These are phyloP conservation scores for Charaxes varanes DNA, from an alignment of 1,140 invertebrate species.

Conservation along the genomic window DNA sequence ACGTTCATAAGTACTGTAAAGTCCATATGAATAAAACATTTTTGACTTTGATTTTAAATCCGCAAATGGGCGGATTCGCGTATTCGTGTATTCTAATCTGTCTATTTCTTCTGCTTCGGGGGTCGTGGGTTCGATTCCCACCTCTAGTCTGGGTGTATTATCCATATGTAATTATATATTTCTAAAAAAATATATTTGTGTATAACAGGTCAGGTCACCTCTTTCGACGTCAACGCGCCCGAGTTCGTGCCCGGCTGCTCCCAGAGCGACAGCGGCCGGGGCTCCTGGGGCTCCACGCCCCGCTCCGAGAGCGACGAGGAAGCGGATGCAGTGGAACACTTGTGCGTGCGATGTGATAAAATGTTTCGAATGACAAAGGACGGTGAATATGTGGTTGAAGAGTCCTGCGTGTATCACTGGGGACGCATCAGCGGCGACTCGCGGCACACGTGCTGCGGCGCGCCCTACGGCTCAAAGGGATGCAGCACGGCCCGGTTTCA, in stretches of 20 bases:
- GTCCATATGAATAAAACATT: too few species aligned
- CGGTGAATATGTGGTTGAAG: constrained; percentile 79
- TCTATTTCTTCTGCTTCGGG: too few species aligned
- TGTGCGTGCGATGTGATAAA: constrained; percentile 84
- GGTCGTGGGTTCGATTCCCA: too few species aligned
- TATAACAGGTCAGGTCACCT: constrained; percentile 43
- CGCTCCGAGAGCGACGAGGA: constrained; percentile 72
- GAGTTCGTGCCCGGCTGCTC: constrained; percentile 77
- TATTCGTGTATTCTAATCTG: too few species aligned
- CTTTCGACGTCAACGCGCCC: constrained; percentile 78
- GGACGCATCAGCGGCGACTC: constrained; percentile 75
- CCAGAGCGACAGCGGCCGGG: constrained; percentile 70
- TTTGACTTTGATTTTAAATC: too few species aligned
- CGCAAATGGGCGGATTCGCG: too few species aligned
- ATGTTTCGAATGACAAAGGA: constrained; percentile 79
- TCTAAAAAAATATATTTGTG: too few species aligned
- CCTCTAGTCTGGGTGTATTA: too few species aligned
- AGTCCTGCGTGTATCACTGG: constrained; percentile 88
- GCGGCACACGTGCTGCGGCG: constrained; percentile 74
- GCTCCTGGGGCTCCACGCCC: constrained; percentile 70
- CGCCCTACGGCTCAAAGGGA: constrained; percentile 64
- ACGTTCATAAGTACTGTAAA: too few species aligned
- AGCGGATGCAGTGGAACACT: constrained; percentile 72
- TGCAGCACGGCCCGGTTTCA: constrained; percentile 80
- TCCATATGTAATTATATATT: too few species aligned